These are phyloP conservation scores for Vidua macroura DNA, from an alignment of 2,113 vertebrate species.

Conservation along the genomic window DNA sequence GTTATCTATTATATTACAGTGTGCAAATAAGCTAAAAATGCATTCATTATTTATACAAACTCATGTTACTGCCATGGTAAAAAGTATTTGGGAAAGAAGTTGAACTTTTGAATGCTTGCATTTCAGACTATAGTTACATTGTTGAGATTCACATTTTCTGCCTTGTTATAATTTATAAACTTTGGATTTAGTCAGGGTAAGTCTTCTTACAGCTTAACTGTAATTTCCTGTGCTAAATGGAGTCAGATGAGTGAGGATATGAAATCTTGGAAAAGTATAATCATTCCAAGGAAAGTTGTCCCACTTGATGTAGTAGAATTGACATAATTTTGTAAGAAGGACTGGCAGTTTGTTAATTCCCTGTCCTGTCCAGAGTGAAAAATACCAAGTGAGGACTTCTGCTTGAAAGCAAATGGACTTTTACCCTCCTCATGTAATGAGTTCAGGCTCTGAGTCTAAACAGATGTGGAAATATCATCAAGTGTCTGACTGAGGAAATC, in stretches of 20 bases:
- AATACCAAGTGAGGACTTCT: neutral
- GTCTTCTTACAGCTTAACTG: neutral
- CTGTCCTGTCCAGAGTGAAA: neutral
- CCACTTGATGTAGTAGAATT: neutral
- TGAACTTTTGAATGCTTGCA: slow-evolving; percentile 31
- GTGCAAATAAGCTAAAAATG: slow-evolving; percentile 24
- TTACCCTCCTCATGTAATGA: neutral
- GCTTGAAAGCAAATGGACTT: neutral
- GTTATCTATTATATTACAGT: neutral
- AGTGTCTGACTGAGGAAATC: neutral
- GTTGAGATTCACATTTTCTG: slow-evolving; percentile 24
- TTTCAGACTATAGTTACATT: neutral
- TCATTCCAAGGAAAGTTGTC: neutral
- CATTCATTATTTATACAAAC: slow-evolving; percentile 36
- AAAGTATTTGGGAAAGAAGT: slow-evolving; percentile 12
- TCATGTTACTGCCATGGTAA: neutral
- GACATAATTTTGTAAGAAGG: neutral
- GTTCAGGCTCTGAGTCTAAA: neutral
- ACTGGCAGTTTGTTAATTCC: slow-evolving; percentile 3
- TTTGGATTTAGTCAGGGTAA: slow-evolving; percentile 11
- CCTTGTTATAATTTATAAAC: slow-evolving; percentile 32
- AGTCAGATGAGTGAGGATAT: slow-evolving; percentile 33
- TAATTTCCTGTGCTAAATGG: slow-evolving; percentile 18
- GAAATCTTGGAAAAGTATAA: slow-evolving; percentile 40
- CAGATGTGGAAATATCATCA: slow-evolving; percentile 30